Conservation (phyloP, 1,140 invertebrate species). For the Pseudomyrmex concolor region DNA sequence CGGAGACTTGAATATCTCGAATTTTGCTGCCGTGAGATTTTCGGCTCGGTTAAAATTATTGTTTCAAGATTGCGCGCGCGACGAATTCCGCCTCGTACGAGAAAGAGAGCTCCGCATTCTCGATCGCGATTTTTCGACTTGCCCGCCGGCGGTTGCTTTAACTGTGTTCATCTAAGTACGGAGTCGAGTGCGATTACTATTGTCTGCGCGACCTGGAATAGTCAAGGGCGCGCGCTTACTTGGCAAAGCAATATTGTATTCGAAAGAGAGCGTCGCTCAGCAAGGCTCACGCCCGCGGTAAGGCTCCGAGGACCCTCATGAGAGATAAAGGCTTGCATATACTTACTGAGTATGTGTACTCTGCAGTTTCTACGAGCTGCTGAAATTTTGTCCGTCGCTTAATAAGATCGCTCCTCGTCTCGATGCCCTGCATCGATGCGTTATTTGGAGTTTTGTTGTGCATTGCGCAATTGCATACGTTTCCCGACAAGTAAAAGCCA, state of each 20-base stretch:
- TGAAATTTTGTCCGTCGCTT: conserved; percentile 75
- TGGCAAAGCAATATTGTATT: conserved; percentile 77
- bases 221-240: conserved; percentile 72
- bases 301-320: conserved; percentile 77
- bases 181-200: conserved; percentile 76
- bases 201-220: conserved; percentile 73
- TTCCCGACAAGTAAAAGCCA: not conserved
- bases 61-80: not conserved
- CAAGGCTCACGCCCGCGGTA: conserved; percentile 80
- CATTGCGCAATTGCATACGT: not conserved
- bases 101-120: not conserved
- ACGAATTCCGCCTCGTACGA: not conserved
- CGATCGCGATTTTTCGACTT: conserved; percentile 58
- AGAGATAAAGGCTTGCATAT: conserved; percentile 80
- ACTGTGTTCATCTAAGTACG: conserved; percentile 65
- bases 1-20: conserved; percentile 30
- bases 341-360: conserved; percentile 78
- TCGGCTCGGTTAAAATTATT: not conserved
- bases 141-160: conserved; percentile 57
- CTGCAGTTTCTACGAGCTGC: conserved; percentile 61
- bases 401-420: conserved; percentile 70
- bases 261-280: conserved; percentile 76
- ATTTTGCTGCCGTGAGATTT: not conserved
- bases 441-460: not conserved
- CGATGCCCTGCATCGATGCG: conserved; percentile 4